phyloP scores from a whole-genome alignment of 2,797 vertebrate species.

The Rousettus madagascariensis region DNA sequence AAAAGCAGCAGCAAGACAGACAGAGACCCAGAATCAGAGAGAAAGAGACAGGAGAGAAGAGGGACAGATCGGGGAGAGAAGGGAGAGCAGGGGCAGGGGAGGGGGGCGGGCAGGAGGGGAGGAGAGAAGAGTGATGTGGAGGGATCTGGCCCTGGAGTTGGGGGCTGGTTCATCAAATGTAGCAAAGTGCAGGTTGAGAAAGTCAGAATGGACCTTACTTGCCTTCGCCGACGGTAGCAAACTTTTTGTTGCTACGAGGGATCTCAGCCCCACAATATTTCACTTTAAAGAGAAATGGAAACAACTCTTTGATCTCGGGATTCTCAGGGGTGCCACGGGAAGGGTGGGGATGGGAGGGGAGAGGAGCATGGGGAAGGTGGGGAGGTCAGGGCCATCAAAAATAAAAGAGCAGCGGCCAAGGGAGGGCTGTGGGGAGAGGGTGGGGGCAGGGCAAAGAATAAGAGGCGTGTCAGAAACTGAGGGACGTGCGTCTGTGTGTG shows the following conservation, averaged over 20 bases:
- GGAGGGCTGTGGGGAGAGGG: slow-evolving; percentile 62
- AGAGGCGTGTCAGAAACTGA: slow-evolving; percentile 65
- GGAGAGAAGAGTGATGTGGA: slow-evolving; percentile 81
- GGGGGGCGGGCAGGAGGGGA: slow-evolving; percentile 23
- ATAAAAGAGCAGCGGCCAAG: slow-evolving; percentile 74
- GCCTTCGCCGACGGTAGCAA: slow-evolving; percentile 83
- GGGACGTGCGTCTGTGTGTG: slow-evolving; percentile 57
- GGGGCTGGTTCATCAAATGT: slow-evolving; percentile 80
- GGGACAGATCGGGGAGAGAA: not conserved
- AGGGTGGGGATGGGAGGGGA: slow-evolving; percentile 69
- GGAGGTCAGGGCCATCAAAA: slow-evolving; percentile 71
- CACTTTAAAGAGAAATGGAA: slow-evolving; percentile 85
- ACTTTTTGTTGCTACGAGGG: slow-evolving; percentile 84
- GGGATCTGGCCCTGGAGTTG: slow-evolving; percentile 79
- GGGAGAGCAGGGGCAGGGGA: not conserved
- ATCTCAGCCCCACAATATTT: slow-evolving; percentile 84
- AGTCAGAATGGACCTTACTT: slow-evolving; percentile 84
- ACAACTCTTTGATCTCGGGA: slow-evolving; percentile 84
- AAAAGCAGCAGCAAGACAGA: not conserved
- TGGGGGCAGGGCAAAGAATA: slow-evolving; percentile 69
- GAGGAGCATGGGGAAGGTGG: slow-evolving; percentile 52
- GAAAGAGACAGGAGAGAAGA: not conserved
- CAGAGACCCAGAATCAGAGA: not conserved
- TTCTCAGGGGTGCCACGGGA: slow-evolving; percentile 74
- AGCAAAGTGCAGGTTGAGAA: slow-evolving; percentile 82